Evolutionary conservation across 2,888 invertebrate genomes (phyloP).

Genomic region (Oxyscelio sp.): DNA sequence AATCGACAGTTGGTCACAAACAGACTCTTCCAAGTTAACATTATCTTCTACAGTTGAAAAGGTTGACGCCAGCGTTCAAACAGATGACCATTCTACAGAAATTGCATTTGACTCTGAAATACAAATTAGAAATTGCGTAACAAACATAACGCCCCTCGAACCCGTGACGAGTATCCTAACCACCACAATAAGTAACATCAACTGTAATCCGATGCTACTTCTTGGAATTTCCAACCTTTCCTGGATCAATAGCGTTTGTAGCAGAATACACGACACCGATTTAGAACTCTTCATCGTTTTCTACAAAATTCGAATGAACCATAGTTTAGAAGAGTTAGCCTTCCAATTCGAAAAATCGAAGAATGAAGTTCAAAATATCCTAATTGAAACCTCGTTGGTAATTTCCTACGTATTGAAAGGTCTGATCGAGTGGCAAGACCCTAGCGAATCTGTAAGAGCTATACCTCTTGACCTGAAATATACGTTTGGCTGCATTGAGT

Average conservation of each 20-base stretch:
- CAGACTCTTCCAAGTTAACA: too few relatives aligned
- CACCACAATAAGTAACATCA: not conserved
- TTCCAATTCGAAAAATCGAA: not conserved
- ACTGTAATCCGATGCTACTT: constrained; percentile 3
- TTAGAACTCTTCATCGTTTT: constrained; percentile 7
- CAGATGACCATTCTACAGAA: too few relatives aligned
- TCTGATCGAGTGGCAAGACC: constrained; percentile 7
- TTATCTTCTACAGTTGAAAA: too few relatives aligned
- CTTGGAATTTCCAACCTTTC: not conserved
- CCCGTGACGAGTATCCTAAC: not conserved
- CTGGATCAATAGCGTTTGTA: constrained; percentile 1
- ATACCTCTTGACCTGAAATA: too few relatives aligned
- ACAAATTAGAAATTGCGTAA: too few relatives aligned
- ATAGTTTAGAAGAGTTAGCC: constrained; percentile 8
- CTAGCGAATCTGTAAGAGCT: too few relatives aligned
- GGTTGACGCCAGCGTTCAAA: too few relatives aligned
- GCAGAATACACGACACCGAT: not conserved
- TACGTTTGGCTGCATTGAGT: too few relatives aligned
- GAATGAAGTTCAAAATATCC: not conserved
- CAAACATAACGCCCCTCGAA: too few relatives aligned
- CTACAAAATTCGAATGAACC: constrained; percentile 28
- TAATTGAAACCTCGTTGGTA: not conserved
- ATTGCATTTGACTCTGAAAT: too few relatives aligned
- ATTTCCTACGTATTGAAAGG: constrained; percentile 9
- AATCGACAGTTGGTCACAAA: too few relatives aligned